Conservation (phyloP, 2,888 invertebrate genomes). For the Celastrina argiolus region DNA sequence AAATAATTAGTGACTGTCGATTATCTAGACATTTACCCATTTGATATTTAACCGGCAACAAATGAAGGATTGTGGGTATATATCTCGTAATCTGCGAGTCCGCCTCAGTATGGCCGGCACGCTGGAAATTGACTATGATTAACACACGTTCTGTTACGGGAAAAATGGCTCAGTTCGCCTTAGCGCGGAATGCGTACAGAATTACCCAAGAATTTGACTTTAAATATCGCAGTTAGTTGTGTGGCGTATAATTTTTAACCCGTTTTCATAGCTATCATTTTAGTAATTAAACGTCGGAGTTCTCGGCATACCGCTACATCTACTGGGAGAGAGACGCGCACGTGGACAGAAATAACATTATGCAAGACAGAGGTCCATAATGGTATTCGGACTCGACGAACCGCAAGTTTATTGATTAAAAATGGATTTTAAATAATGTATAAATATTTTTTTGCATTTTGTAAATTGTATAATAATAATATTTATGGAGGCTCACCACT, state of each 20-base stretch:
- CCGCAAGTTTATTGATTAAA: too few relatives aligned
- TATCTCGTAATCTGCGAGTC: slow-evolving; percentile 31
- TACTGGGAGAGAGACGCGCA: background rate
- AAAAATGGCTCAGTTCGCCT: slow-evolving; percentile 30
- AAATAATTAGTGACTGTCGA: slow-evolving; percentile 24
- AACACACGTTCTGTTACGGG: slow-evolving; percentile 31
- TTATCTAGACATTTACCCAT: slow-evolving; percentile 20
- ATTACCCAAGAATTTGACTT: slow-evolving; percentile 27
- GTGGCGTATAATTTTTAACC: slow-evolving; percentile 18
- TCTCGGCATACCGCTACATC: background rate
- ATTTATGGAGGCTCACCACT: too few relatives aligned
- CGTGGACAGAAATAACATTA: background rate
- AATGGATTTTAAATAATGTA: too few relatives aligned
- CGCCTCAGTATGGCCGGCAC: slow-evolving; percentile 31
- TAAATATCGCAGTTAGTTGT: slow-evolving; percentile 25
- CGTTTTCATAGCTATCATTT: slow-evolving; percentile 19
- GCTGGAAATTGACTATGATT: slow-evolving; percentile 33
- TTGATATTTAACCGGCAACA: slow-evolving; percentile 26
- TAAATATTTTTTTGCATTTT: too few relatives aligned
- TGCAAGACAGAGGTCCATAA: background rate
- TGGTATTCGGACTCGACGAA: too few relatives aligned
- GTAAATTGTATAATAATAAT: too few relatives aligned
- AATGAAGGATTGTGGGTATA: slow-evolving; percentile 30
- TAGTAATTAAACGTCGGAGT: slow-evolving; percentile 6
- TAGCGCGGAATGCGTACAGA: slow-evolving; percentile 29